Evolutionary conservation across 1,140 invertebrate species (phyloP).

Genomic region (Acromyrmex heyeri): DNA sequence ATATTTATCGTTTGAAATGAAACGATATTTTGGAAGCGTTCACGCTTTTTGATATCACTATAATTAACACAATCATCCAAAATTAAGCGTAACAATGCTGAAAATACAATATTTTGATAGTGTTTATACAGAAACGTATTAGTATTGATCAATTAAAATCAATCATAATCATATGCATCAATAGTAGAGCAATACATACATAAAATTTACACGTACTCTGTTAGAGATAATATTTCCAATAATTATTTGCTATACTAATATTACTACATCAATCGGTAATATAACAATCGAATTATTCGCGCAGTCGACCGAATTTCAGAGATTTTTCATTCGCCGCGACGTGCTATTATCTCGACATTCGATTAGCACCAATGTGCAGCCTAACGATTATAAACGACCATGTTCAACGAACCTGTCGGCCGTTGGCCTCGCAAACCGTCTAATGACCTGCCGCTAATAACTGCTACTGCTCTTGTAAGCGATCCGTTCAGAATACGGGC

Average conservation of each 20-base stretch:
- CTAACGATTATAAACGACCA: conserved; percentile 76
- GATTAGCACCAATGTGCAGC: conserved; percentile 73
- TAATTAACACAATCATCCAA: conserved; percentile 33
- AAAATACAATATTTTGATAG: conserved; percentile 40
- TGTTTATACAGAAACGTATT: conserved; percentile 23
- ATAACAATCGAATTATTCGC: conserved; percentile 48
- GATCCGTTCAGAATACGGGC: conserved; percentile 74
- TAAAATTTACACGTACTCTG: background rate
- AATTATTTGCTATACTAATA: conserved; percentile 31
- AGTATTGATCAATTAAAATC: conserved; percentile 40
- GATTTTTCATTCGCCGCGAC: conserved; percentile 54
- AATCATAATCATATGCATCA: conserved; percentile 23
- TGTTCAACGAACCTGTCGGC: conserved; percentile 75
- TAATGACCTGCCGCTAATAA: conserved; percentile 76
- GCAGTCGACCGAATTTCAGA: conserved; percentile 22
- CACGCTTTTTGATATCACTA: background rate
- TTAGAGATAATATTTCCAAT: conserved; percentile 33
- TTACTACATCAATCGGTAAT: conserved; percentile 31
- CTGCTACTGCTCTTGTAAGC: conserved; percentile 76
- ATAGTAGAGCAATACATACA: conserved; percentile 8
- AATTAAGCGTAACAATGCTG: background rate
- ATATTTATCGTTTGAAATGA: background rate
- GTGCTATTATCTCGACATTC: conserved; percentile 72
- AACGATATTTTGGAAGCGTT: conserved; percentile 12
- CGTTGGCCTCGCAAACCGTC: conserved; percentile 74